phyloP scores from a whole-genome alignment of 2,113 vertebrate genomes.

The Spea multiplicata region DNA sequence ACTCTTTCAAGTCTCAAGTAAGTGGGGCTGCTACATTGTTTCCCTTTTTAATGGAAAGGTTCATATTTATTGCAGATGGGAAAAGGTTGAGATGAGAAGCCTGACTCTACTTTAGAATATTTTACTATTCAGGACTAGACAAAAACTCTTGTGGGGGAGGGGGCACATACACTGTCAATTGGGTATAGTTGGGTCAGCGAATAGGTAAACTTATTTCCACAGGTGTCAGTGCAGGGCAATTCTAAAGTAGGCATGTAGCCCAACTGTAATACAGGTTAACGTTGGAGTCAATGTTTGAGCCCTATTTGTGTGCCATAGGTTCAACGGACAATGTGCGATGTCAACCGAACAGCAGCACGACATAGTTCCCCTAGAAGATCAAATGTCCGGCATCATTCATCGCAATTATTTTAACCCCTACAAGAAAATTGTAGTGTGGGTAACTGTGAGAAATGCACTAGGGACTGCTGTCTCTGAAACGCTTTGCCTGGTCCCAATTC shows the following conservation, averaged over 20 bases:
- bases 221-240: no score
- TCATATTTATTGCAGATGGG: no score
- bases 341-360: not conserved
- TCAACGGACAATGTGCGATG: slow-evolving; percentile 45
- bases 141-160: no score
- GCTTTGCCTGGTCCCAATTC: slow-evolving; percentile 70
- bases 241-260: no score
- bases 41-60: no score
- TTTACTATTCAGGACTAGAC: no score
- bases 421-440: slow-evolving; percentile 70
- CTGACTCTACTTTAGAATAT: no score
- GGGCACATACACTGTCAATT: no score
- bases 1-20: slow-evolving; percentile 64
- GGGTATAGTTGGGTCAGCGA: no score
- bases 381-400: slow-evolving; percentile 64
- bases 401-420: slow-evolving; percentile 67
- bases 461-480: slow-evolving; percentile 65
- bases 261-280: not conserved
- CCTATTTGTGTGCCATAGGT: slow-evolving; percentile 49
- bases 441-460: slow-evolving; percentile 74
- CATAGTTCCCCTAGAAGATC: slow-evolving; percentile 47
- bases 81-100: no score
- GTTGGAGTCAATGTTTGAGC: not conserved
- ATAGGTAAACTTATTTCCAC: no score
- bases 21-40: slow-evolving; percentile 33